phyloP scores from a whole-genome alignment of 2,113 vertebrate species.

The Xiphophorus maculatus region DNA sequence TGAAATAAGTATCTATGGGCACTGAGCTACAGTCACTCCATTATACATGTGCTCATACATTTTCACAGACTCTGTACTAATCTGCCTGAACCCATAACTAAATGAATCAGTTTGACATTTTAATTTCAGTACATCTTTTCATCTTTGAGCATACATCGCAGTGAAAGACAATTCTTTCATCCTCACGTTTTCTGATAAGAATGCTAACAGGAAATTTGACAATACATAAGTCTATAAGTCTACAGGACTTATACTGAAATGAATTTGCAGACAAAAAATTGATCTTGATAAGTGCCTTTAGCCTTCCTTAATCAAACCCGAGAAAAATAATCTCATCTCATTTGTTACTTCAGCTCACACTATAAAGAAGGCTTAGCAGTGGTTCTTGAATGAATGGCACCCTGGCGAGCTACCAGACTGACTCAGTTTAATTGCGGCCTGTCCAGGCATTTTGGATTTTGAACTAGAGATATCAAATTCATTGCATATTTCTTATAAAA shows the following conservation, averaged over 20 bases:
- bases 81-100: slow-evolving; percentile 19
- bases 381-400: neutral
- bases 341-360: slow-evolving; percentile 3
- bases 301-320: slow-evolving; percentile 11
- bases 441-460: neutral
- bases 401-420: neutral
- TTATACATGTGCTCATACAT: neutral
- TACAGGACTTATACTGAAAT: slow-evolving; percentile 9
- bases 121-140: slow-evolving; percentile 10
- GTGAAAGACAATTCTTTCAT: slow-evolving; percentile 3
- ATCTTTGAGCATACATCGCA: slow-evolving; percentile 33
- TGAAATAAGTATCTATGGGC: slow-evolving; percentile 12
- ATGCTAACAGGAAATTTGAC: slow-evolving; percentile 46
- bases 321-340: neutral
- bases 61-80: slow-evolving; percentile 1
- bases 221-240: slow-evolving; percentile 27
- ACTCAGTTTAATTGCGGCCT: neutral
- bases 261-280: neutral
- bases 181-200: slow-evolving; percentile 15
- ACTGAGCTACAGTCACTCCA: slow-evolving; percentile 1
- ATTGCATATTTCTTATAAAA: neutral
- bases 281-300: slow-evolving; percentile 22
- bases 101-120: slow-evolving; percentile 36
- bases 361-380: slow-evolving; percentile 1
- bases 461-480: neutral